Percentiles rank a stretch among this genome's conserved stretches.
Evolutionary conservation across 2,113 vertebrate genomes (phyloP).

Genomic region (Lophotis ruficrista): DNA sequence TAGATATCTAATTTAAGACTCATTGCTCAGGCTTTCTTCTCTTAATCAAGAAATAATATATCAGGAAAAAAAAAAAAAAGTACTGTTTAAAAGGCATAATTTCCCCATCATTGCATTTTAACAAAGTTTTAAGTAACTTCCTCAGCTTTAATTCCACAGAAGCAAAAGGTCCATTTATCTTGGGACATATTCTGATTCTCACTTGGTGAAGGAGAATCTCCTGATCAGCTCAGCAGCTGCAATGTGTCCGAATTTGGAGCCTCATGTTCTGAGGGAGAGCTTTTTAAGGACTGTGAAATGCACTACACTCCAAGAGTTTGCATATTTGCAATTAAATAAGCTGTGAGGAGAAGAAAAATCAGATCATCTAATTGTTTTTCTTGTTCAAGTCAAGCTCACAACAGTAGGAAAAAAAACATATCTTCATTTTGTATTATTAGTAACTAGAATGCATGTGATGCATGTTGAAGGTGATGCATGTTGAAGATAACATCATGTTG

Average conservation of each 20-base stretch:
- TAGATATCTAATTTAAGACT: conserved; percentile 62
- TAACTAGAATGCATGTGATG: background rate
- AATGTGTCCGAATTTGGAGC: fast-evolving
- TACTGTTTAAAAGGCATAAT: background rate
- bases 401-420: background rate
- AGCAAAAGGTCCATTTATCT: background rate
- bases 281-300: background rate
- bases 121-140: conserved; percentile 26
- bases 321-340: background rate
- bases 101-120: conserved; percentile 16
- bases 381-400: background rate
- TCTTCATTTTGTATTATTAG: background rate
- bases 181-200: background rate
- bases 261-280: background rate
- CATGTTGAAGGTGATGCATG: background rate
- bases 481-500: background rate
- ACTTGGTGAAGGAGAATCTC: background rate
- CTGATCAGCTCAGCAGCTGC: background rate
- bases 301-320: background rate
- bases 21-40: conserved; percentile 54
- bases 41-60: conserved; percentile 55
- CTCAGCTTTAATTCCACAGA: background rate
- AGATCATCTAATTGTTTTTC: background rate
- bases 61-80: background rate
- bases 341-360: background rate